phyloP scores from a whole-genome alignment of 2,888 invertebrate species.

The Eristalis arbustorum region DNA sequence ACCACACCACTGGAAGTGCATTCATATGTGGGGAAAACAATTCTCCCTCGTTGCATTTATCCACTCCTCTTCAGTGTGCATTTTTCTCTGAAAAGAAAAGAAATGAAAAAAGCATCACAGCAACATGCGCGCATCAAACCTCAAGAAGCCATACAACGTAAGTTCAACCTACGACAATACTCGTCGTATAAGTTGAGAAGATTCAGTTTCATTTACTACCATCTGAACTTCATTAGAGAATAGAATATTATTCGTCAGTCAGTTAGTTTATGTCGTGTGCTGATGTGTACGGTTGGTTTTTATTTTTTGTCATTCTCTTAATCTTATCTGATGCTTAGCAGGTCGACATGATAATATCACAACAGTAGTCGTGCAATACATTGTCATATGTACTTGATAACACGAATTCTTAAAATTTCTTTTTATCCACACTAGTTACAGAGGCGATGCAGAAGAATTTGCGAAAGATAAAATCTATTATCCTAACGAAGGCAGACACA shows the following conservation, averaged over 20 bases:
- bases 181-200: constrained; percentile 20
- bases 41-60: constrained; percentile 17
- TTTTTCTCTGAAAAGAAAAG: constrained; percentile 7
- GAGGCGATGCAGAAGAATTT: constrained; percentile 79
- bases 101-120: constrained; percentile 17
- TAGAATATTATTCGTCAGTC: constrained; percentile 5
- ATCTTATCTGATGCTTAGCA: constrained; percentile 62
- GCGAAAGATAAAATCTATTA: constrained; percentile 76
- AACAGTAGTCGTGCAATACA: constrained; percentile 1
- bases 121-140: constrained; percentile 60
- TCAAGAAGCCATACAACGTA: constrained; percentile 65
- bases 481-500: constrained; percentile 75
- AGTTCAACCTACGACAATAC: constrained; percentile 69
- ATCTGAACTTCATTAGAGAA: constrained; percentile 53
- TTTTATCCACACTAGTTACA: constrained; percentile 21
- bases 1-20: not conserved
- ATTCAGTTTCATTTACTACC: constrained; percentile 64
- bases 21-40: not conserved
- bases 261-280: constrained; percentile 29
- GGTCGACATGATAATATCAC: constrained; percentile 26
- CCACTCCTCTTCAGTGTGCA: not conserved
- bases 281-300: constrained; percentile 30
- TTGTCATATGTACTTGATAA: not conserved
- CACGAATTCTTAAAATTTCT: constrained; percentile 3
- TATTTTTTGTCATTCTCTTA: constrained; percentile 34